Conservation (phyloP, 2,113 vertebrate genomes). For the Sialia sialis region DNA sequence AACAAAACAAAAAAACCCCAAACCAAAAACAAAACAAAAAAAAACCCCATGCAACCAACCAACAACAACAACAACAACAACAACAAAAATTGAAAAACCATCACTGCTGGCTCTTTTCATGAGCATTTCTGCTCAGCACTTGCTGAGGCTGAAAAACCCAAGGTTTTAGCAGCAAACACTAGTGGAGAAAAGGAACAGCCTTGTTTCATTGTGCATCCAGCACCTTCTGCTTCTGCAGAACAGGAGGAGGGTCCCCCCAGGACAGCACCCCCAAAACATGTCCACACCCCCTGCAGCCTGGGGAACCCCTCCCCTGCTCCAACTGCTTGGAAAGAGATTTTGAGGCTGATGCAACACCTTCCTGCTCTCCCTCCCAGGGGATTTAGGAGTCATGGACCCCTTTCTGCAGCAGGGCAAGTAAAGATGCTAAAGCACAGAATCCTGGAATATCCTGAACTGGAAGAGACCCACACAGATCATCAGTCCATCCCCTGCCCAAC, state of each 20-base stretch:
- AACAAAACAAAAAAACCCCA: not conserved
- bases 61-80: no score
- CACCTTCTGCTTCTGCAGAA: not conserved
- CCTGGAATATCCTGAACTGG: not conserved
- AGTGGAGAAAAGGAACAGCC: not conserved
- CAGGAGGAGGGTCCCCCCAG: not conserved
- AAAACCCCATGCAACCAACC: not conserved
- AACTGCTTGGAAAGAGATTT: not conserved
- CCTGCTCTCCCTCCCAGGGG: not conserved
- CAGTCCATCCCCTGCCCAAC: not conserved
- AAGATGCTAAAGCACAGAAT: not conserved
- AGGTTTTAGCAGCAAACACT: not conserved
- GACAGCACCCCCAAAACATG: not conserved
- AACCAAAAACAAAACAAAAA: not conserved
- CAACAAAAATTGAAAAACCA: no score
- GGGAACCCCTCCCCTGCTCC: not conserved
- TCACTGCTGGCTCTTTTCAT: not conserved
- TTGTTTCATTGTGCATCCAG: not conserved
- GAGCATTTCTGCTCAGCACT: not conserved
- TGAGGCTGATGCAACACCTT: slow-evolving; percentile 11
- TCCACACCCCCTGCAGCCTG: not conserved
- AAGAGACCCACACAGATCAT: fast-evolving
- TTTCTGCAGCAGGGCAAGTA: fast-evolving
- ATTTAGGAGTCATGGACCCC: not conserved
- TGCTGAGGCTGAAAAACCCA: not conserved